Conservation (phyloP, 2,797 vertebrate genomes). For the Acipenser transmontanus region DNA sequence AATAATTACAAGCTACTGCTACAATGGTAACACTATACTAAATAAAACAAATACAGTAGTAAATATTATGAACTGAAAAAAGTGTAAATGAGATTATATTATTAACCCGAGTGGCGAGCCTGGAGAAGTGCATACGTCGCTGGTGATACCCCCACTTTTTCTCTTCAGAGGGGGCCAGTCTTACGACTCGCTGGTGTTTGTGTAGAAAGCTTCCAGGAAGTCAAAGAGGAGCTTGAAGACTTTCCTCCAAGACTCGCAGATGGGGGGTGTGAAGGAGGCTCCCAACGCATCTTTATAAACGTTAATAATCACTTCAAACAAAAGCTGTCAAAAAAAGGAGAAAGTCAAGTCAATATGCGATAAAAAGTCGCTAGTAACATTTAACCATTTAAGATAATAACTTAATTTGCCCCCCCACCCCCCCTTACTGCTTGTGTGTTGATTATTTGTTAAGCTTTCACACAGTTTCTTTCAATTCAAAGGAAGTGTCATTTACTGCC, state of each 20-base stretch:
- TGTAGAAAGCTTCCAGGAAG: background rate
- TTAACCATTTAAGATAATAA: no score
- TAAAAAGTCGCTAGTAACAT: no score
- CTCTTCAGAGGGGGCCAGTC: background rate
- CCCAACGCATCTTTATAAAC: constrained; percentile 17
- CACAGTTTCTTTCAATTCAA: no score
- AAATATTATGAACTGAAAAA: background rate
- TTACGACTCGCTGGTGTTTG: background rate
- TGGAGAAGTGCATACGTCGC: background rate
- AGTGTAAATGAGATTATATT: no score
- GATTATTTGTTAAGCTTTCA: no score
- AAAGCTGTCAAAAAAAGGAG: constrained; percentile 12
- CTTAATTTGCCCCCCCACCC: no score
- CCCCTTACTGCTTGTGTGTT: no score
- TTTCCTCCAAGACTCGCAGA: constrained; percentile 18
- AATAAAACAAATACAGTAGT: background rate
- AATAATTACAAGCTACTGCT: background rate
- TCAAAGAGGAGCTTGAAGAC: constrained; percentile 10
- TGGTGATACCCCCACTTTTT: background rate
- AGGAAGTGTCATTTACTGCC: background rate
- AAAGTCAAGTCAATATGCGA: background rate
- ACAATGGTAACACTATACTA: background rate
- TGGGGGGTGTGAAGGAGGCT: constrained; percentile 2
- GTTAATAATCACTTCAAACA: constrained; percentile 20
- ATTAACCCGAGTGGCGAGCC: background rate